Base-by-base conservation (phyloP, 2,797 vertebrate genomes). In the Podargus strigoides region DNA sequence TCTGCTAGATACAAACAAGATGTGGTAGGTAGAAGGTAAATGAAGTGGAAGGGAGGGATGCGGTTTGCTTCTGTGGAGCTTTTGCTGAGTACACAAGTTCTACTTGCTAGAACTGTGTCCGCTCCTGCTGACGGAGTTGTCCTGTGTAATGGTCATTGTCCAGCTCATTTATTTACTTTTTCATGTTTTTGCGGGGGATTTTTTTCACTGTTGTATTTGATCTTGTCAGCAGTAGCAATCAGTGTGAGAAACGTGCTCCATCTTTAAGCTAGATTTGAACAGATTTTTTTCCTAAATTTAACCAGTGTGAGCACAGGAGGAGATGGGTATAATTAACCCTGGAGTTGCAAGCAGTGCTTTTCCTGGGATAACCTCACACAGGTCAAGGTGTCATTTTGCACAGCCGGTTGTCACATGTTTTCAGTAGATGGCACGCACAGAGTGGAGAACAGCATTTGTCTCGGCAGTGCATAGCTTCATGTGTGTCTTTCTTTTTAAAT, bases 261-360 rank as follows among this genome's bases (percentile, higher is more conserved):
- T 79, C 83, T 88, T 94, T 89, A 96, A 79, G 74, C 80, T 77
- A 93, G 70, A 88, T 91, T 88, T 24, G 68, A 96, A 94, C 87
- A 93, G 67, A 87, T 89, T 91, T 92, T 69, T 93, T 85, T 69
- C 85, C 94, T 96, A 93, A 94, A 93, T 95, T 91, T 96, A 95
- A 94, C 83, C 72, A 79, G 22, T 64, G 85, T 67, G 85, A 96
- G 77, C 59, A 79, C 74, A 55, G 52, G 72, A 74, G 68, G 85
- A 86, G 76, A 52, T 66, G 67, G 85, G 41, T 78, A 59, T 87
- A 90, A 93, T 93, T 93, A 95, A 94, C 87, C 89, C 94, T 70
- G 67, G 83, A 93, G 41, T 36, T 78, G 34, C 56, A 88, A 82
- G 76, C 53, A 56, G 36, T 49, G 37, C 60, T 91, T 95, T 80